Evolutionary conservation across 1,140 invertebrate genomes (phyloP), one percentile per base, ranked within the genome.

Genomic region (Bombus picipes): DNA sequence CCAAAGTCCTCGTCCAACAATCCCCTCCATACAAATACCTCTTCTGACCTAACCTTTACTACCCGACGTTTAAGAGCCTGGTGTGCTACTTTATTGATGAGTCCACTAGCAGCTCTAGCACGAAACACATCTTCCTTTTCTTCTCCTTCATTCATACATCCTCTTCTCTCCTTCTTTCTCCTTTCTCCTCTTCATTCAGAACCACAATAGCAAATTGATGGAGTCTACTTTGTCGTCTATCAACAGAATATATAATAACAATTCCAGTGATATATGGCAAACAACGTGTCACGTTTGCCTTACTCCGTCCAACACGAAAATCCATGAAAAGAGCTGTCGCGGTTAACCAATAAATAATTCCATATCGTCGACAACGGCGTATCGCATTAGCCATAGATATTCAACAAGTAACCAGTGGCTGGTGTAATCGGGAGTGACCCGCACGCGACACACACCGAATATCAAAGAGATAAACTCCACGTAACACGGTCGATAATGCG

Each of bases 401-500:
- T 78, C 75, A 78, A 78, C 57, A 78, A 78, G 57, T 78, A 68
- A 41, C 57, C 37, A 41, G 37, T 65, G n/a, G 28, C 37, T n/a
- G 37, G 59, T 32, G 28, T 77, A 77, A 77, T 77, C 53, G 53
- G 37, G 3, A 62, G 13, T 62, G 75, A 77, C 15, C 75, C 75
- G 37, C 37, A 39, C 41, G 41, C 37, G 57, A 77, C 75, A 77
- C 75, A 32, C 75, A 59, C 57, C 59, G 59, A 78, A 65, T 78
- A 78, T 78, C 75, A 78, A 76, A 76, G 74, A 59, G 74, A 76
- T 39, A 59, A 59, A 59, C 53, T 34, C 25, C 25, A 73, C 53
- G n/a, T 47, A 39, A 37, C 74, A 43, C 25, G 41, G 8, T 39
- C 53, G 53, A 77, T 77, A 77, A 77, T 77, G 41, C 53, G 53